These are phyloP conservation scores for Heterohyrax brucei DNA, from an alignment of 2,797 vertebrate genomes.

Conservation along the genomic window DNA sequence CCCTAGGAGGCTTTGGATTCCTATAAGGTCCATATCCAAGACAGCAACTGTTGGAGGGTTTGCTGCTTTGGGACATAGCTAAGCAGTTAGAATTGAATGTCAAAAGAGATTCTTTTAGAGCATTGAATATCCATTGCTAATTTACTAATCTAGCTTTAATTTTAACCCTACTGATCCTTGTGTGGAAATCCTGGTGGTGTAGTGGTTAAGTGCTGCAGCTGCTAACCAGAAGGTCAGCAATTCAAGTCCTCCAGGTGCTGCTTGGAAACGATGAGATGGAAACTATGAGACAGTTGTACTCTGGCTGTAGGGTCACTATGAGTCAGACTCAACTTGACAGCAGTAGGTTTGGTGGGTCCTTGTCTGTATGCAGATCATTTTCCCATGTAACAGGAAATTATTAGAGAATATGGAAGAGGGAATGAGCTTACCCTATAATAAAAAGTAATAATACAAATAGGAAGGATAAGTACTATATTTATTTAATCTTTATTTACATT, in stretches of 20 bases:
- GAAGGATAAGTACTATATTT: conserved; percentile 25
- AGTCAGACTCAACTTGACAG: too few relatives aligned
- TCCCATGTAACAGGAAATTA: neutral
- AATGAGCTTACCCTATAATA: neutral
- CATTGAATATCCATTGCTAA: conserved; percentile 15
- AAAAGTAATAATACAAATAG: neutral
- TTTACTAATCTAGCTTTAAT: neutral
- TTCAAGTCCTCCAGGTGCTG: too few relatives aligned
- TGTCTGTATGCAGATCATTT: too few relatives aligned
- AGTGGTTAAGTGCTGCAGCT: too few relatives aligned
- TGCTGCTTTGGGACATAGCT: neutral
- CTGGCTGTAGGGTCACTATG: too few relatives aligned
- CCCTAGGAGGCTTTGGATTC: neutral
- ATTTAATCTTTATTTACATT: conserved; percentile 34
- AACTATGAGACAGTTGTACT: too few relatives aligned
- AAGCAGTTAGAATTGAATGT: neutral
- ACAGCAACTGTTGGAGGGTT: neutral
- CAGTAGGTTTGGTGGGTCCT: too few relatives aligned
- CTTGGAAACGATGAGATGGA: too few relatives aligned
- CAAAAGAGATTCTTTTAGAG: neutral
- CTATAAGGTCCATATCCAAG: neutral
- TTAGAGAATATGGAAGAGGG: neutral
- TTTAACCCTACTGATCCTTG: neutral
- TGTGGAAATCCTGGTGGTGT: neutral
- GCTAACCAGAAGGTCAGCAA: too few relatives aligned